These are phyloP conservation scores for Linepithema humile DNA, from an alignment of 1,140 invertebrate genomes.

Conservation along the genomic window DNA sequence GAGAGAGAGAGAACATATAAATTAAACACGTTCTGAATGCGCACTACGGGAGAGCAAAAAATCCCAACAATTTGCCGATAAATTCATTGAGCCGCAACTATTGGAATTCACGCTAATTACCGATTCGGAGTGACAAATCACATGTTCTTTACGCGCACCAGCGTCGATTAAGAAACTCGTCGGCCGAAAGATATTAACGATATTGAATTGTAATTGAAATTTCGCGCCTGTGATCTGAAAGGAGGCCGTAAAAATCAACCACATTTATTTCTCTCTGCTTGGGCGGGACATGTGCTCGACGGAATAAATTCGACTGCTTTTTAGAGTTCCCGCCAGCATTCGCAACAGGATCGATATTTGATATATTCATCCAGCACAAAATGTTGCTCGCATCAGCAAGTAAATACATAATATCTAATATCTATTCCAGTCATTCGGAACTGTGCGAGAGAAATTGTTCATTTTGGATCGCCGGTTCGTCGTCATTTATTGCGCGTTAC, in stretches of 20 bases:
- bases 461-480: background rate
- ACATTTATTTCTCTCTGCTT: slow-evolving; percentile 31
- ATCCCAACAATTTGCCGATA: slow-evolving; percentile 18
- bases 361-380: slow-evolving; percentile 39
- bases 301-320: slow-evolving; percentile 54
- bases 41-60: background rate
- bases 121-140: background rate
- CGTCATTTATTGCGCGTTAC: background rate
- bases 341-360: slow-evolving; percentile 54
- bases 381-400: slow-evolving; percentile 26
- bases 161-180: slow-evolving; percentile 16
- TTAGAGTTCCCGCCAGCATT: slow-evolving; percentile 19
- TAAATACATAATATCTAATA: slow-evolving; percentile 46
- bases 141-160: slow-evolving; percentile 18
- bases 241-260: slow-evolving; percentile 48
- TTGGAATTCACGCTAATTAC: slow-evolving; percentile 30
- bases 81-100: slow-evolving; percentile 4
- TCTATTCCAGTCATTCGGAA: slow-evolving; percentile 35
- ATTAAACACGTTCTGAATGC: background rate
- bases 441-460: slow-evolving; percentile 22
- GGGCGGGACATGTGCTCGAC: slow-evolving; percentile 48
- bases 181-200: slow-evolving; percentile 9
- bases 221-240: slow-evolving; percentile 35
- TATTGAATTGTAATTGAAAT: slow-evolving; percentile 32
- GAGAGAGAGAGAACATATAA: background rate